Percentiles rank a stretch among this genome's conserved stretches.
Conservation (phyloP, 2,113 vertebrate genomes). For the Globicephala melas region DNA sequence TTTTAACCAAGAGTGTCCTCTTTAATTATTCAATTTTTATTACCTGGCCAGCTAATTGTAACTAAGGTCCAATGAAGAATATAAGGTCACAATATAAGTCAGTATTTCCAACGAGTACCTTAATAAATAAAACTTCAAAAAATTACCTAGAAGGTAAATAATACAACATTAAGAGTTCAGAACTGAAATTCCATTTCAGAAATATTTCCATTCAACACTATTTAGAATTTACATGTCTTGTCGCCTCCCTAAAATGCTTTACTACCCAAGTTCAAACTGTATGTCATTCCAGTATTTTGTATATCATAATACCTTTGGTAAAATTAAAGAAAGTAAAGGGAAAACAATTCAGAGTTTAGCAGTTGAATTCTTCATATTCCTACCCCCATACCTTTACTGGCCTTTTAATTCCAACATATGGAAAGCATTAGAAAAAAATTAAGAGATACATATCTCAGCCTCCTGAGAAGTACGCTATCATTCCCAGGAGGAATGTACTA, state of each 20-base stretch:
- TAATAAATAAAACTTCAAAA: neutral
- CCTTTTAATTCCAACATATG: neutral
- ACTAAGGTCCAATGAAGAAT: neutral
- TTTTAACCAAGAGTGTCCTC: constrained; percentile 1
- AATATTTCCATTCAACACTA: neutral
- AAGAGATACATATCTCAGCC: neutral
- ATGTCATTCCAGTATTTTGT: neutral
- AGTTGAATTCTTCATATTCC: neutral
- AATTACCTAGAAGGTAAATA: neutral
- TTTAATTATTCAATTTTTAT: constrained; percentile 18
- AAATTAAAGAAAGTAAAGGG: neutral
- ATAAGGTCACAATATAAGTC: neutral
- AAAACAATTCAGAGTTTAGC: neutral
- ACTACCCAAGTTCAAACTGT: neutral
- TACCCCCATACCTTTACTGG: neutral
- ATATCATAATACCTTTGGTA: neutral
- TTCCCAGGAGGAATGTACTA: neutral
- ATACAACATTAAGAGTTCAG: neutral
- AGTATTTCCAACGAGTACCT: neutral
- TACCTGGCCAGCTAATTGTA: neutral
- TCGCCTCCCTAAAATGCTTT: neutral
- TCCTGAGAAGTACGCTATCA: neutral
- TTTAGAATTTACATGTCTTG: neutral
- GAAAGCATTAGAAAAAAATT: constrained; percentile 9
- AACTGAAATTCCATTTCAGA: neutral